Evolutionary conservation across 2,888 invertebrate species (phyloP), one percentile per base, ranked within the genome.

Genomic region (Hirtodrosophila cameraria): DNA sequence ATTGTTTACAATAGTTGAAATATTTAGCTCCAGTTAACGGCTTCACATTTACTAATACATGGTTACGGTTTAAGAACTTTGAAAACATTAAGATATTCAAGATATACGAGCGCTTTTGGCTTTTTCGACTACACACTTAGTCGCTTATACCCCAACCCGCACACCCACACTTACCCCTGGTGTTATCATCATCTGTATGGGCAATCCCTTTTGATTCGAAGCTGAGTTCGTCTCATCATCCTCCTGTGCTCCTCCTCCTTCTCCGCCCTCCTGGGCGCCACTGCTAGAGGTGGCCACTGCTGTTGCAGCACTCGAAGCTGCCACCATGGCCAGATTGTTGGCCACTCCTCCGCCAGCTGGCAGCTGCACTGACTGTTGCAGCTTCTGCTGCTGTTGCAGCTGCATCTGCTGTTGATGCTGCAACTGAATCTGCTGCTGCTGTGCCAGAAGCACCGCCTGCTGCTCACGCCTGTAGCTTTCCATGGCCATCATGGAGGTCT

Each of bases 151-250:
- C 54, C 36, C 46, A 20, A 13, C 23, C 46, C 49, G 52, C 15
- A n/a, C 20, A 55, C 69, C 60, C 70, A 36, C 65, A 90, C 91
- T 89, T 89, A 91, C 91, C 90, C 90, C 90, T 67, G 91, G 91
- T 62, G 91, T 90, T 43, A 90, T 91, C 91, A 91, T 91, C 91
- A 91, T 91, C 79, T 90, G 90, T 27, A 88, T 87, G 48, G 90
- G 90, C 64, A 88, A 63, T 50, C 74, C 65, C 49, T 79, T 82
- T 39, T 60, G 78, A 41, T 82, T 76, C n/a, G 73, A 72, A 7
- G 75, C 69, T 9, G 75, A 48, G 9, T 80, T 83, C 38, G 61
- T 48, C 52, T 53, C 70, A 66, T 86, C 76, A 46, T 76, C 88
- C 2, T 59, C 68, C 39, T 80, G 66, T 6, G 71, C 0, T 5